Evolutionary conservation across 2,113 vertebrate species (phyloP).

Genomic region (Nerophis lumbriciformis): DNA sequence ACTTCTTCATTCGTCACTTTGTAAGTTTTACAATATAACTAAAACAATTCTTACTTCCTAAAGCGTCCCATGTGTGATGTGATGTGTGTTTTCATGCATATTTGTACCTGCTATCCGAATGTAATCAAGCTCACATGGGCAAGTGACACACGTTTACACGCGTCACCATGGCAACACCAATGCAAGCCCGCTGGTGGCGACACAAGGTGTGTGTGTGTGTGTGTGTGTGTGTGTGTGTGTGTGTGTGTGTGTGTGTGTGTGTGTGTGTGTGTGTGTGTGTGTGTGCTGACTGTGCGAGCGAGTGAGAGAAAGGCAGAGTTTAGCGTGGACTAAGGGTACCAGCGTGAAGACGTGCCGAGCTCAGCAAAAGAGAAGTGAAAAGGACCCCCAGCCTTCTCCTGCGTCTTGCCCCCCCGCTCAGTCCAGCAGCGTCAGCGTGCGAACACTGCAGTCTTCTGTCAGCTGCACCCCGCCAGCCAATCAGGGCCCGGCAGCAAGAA

Average conservation of each 20-base stretch:
- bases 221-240: conserved; percentile 6
- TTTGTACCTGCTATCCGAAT: too few species aligned
- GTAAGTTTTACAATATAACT: too few species aligned
- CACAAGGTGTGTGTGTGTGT: neutral
- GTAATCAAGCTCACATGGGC: too few species aligned
- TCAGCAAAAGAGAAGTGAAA: conserved; percentile 42
- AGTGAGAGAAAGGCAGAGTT: neutral
- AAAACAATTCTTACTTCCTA: too few species aligned
- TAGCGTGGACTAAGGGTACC: conserved; percentile 15
- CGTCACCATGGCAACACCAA: too few species aligned
- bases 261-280: neutral
- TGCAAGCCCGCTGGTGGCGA: too few species aligned
- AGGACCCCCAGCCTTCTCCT: conserved; percentile 22
- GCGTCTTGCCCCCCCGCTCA: conserved; percentile 52
- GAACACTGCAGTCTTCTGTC: conserved; percentile 74
- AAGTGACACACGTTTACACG: too few species aligned
- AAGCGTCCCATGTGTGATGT: too few species aligned
- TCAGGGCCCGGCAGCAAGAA: conserved; percentile 41
- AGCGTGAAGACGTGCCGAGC: conserved; percentile 26
- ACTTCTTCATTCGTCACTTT: too few species aligned
- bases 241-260: conserved; percentile 5
- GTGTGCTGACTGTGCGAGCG: conserved; percentile 1
- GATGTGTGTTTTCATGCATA: too few species aligned
- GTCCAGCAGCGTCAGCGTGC: conserved; percentile 71
- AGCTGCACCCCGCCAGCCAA: conserved; percentile 11